Base-by-base conservation (phyloP, 2,797 vertebrate species). In the Megaceryle alcyon region DNA sequence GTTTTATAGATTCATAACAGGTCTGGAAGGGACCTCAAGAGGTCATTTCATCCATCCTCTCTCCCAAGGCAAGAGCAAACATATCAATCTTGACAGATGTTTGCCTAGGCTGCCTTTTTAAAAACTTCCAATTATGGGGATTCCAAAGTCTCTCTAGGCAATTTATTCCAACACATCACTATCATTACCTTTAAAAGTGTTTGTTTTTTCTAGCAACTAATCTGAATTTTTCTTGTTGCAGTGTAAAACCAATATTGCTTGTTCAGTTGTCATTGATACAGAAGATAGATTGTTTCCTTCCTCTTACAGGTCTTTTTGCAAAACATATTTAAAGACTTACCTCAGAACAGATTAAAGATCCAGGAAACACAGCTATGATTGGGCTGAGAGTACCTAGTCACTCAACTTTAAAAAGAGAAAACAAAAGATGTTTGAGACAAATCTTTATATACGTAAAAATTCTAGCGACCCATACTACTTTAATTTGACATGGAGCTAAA, bases 31-130 rank as follows among this genome's bases (percentile, higher is more conserved):
- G 69, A 81, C 17, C 72, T 86, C 44, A 88, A 90, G 93, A 95
- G 90, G 88, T 94, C 91, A 90, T 86, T 94, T 88, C 69, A 90
- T 88, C 91, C 54, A 78, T 72, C 28, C 76, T 87, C 59, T 83
- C 25, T 86, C 94, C 89, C 82, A 92, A 71, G 88, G 76, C 79
- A 95, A 91, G 85, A 83, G 81, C 87, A 95, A 95, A 69, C 53
- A 95, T 81, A 92, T 71, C 73, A 79, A 19, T 82, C 80, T 83
- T 84, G 85, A 88, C 65, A 95, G 87, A 92, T 86, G 66, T 86
- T 94, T 92, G 44, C 83, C 72, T 81, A 90, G 46, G 65, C 37
- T 25, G 8, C 35, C 72, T 96, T 92, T 83, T 83, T 43, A 39
- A 94, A 95, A 92, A 51, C 23, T 83, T 69, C 29, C 53, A 90